Evolutionary conservation across 2,888 invertebrate species (phyloP).

Genomic region (Plebejus argus): DNA sequence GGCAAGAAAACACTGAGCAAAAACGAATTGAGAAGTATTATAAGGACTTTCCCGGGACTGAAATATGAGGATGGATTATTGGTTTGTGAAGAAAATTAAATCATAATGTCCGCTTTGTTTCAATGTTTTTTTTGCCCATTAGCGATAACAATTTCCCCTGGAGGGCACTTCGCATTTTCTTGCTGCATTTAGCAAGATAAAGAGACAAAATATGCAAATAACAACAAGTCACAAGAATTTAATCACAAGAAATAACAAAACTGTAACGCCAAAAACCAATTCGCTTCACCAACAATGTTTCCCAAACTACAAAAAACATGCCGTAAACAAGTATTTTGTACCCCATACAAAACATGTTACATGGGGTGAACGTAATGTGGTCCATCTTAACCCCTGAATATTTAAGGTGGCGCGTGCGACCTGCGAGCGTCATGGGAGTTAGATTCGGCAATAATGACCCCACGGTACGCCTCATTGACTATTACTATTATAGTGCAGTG

Average conservation of each 20-base stretch:
- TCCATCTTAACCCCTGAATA: conserved; percentile 8
- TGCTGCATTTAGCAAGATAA: too few relatives aligned
- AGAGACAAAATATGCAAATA: too few relatives aligned
- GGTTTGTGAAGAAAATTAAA: background rate
- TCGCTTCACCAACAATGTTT: background rate
- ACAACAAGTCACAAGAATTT: too few relatives aligned
- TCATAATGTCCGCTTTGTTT: background rate
- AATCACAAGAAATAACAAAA: background rate
- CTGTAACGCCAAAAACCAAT: background rate
- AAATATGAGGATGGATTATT: background rate
- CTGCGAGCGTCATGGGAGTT: conserved; percentile 13
- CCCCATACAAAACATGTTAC: background rate
- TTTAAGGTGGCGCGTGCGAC: conserved; percentile 6
- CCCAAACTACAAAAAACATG: background rate
- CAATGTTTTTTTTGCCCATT: background rate
- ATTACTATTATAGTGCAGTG: background rate
- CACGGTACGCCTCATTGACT: conserved; percentile 10
- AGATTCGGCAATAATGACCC: conserved; percentile 22
- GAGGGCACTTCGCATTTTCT: background rate
- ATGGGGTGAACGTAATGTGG: background rate
- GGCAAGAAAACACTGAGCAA: background rate
- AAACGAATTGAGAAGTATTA: background rate
- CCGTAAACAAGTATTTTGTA: conserved; percentile 4
- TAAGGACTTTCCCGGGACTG: background rate
- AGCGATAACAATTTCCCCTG: background rate